These are phyloP conservation scores for Lycopodina hypogea DNA, from an alignment of 37 sponge, comb jelly and placozoan genomes.

Conservation along the genomic window DNA sequence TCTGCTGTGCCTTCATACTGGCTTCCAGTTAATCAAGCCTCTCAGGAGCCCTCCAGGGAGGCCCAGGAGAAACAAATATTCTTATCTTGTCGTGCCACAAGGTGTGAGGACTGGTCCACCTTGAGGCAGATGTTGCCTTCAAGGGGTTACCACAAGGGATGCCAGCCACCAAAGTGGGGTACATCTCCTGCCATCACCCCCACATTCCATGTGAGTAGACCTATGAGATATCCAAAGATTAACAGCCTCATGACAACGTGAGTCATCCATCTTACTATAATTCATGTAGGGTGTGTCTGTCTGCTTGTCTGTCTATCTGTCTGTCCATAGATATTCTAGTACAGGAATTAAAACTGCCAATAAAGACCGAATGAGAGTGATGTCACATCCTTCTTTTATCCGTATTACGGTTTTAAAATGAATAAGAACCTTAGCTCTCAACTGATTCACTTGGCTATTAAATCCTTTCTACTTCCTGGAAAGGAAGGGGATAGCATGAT, in stretches of 20 bases:
- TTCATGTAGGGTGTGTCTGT: too few relatives aligned
- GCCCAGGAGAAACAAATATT: constrained; percentile 45
- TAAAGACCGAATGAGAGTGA: too few relatives aligned
- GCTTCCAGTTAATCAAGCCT: constrained; percentile 51
- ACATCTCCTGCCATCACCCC: not conserved
- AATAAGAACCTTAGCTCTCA: too few relatives aligned
- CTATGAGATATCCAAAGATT: constrained; percentile 57
- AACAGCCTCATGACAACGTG: constrained; percentile 85
- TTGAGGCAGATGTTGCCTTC: constrained; percentile 86
- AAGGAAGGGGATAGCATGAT: not conserved
- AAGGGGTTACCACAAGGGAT: constrained; percentile 43
- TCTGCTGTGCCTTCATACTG: constrained; percentile 33
- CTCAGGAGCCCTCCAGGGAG: constrained; percentile 53
- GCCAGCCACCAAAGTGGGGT: constrained; percentile 80
- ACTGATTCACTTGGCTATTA: too few relatives aligned
- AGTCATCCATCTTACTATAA: constrained; percentile 1
- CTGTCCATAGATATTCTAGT: too few relatives aligned
- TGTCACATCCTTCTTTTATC: too few relatives aligned
- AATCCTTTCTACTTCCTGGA: too few relatives aligned
- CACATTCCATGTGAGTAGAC: not conserved
- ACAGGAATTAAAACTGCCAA: too few relatives aligned
- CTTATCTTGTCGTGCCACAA: constrained; percentile 34
- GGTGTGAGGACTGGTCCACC: constrained; percentile 86
- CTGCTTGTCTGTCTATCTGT: too few relatives aligned
- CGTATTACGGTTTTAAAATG: too few relatives aligned